A percentile compares a stretch with the other conserved stretches of the same genome.
These are phyloP conservation scores for Polydrusus pterygomalis DNA, from an alignment of 2,888 invertebrate genomes.

Conservation along the genomic window DNA sequence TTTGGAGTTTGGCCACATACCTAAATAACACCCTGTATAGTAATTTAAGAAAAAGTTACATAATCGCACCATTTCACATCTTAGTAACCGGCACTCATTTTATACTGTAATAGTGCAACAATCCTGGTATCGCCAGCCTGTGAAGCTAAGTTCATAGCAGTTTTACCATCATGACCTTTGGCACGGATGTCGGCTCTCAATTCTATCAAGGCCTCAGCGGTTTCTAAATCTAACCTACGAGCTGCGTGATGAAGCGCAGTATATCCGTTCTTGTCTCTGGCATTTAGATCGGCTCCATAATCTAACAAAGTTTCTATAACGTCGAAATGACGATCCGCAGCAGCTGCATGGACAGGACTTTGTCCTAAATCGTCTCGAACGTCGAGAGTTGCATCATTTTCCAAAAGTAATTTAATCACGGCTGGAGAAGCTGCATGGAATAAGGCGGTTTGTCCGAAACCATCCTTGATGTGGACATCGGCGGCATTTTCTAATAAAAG, in stretches of 20 bases:
- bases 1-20: too few relatives aligned
- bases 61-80: too few relatives aligned
- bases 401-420: background rate
- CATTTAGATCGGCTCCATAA: background rate
- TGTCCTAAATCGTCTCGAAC: conserved; percentile 90
- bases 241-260: background rate
- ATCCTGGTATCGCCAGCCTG: too few relatives aligned
- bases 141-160: too few relatives aligned
- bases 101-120: too few relatives aligned
- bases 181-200: background rate
- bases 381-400: conserved; percentile 84
- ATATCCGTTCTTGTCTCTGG: background rate
- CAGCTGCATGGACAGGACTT: conserved; percentile 93
- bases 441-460: background rate
- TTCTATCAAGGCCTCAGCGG: background rate
- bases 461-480: background rate
- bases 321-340: conserved; percentile 88
- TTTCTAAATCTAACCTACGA: background rate
- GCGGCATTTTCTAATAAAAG: background rate
- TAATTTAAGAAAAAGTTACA: too few relatives aligned
- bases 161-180: too few relatives aligned
- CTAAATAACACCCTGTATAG: too few relatives aligned
- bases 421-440: background rate
- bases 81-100: too few relatives aligned
- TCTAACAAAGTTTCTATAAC: conserved; percentile 78